Percentiles rank a stretch among this genome's conserved stretches.
phyloP scores from a whole-genome alignment of 2,888 invertebrate species.

The Caenorhabditis angaria region DNA sequence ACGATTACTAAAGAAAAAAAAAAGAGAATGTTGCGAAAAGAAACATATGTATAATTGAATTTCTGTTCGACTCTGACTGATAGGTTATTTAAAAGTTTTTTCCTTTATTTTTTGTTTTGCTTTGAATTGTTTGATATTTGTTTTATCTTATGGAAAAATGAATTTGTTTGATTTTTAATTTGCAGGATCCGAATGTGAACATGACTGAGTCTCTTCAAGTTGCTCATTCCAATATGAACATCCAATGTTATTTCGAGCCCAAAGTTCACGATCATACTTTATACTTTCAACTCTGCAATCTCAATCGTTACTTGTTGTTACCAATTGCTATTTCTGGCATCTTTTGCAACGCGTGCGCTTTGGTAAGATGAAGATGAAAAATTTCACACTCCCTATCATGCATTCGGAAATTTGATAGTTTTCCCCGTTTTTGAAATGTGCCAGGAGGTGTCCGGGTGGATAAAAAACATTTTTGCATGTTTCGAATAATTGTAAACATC shows the following conservation, averaged over 20 bases:
- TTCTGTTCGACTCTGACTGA: neutral
- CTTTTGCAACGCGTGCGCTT: slow-evolving; percentile 65
- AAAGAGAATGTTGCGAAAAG: neutral
- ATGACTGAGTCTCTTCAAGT: slow-evolving; percentile 7
- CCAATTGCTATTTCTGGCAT: slow-evolving; percentile 67
- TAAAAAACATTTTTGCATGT: slow-evolving; percentile 19
- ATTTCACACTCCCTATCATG: slow-evolving; percentile 2
- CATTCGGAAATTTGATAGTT: slow-evolving; percentile 7
- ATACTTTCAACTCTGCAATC: slow-evolving; percentile 61
- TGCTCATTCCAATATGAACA: slow-evolving; percentile 9
- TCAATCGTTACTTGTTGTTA: slow-evolving; percentile 63
- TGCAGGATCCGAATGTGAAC: neutral
- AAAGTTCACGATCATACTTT: slow-evolving; percentile 69
- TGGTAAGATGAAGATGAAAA: slow-evolving; percentile 63
- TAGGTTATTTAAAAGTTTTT: neutral
- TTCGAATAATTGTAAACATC: neutral
- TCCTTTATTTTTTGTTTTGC: neutral
- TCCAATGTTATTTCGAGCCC: slow-evolving; percentile 68
- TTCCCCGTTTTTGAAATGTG: slow-evolving; percentile 9
- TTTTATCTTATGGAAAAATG: too few relatives aligned
- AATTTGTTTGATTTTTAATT: too few relatives aligned
- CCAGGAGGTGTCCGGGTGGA: slow-evolving; percentile 3
- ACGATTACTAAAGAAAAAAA: slow-evolving; percentile 1
- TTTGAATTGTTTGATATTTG: neutral
- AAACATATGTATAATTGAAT: slow-evolving; percentile 1